Evolutionary conservation across 1,140 invertebrate genomes (phyloP), one percentile per base, ranked within the genome.

Genomic region (Sycophaga agraensis): DNA sequence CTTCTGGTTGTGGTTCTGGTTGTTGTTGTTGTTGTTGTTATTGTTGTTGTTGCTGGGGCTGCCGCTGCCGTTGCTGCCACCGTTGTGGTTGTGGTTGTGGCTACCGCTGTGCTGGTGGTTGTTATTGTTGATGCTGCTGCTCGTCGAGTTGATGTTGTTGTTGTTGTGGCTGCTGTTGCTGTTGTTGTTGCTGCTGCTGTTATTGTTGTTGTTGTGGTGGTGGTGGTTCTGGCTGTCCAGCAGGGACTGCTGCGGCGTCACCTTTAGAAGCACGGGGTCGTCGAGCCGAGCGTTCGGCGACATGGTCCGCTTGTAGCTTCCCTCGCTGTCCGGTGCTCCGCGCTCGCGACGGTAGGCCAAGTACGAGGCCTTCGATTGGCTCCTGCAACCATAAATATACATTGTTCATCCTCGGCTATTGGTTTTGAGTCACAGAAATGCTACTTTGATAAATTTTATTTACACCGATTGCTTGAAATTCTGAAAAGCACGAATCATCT

Each of bases 291-390:
- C 86, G 22, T 88, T 88, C 1, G 89, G 89, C 28, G 88, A 90
- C 76, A 89, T 85, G 1, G 89, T 90, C 28, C 88, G 77, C 69
- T 90, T 88, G 76, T 91, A 91, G 70, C 88, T 89, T 50, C 89
- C 89, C 70, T 89, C 84, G 71, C 84, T 88, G 68, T 90, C 85
- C 4, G 85, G 84, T 64, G 85, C 85, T 16, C 87, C 87, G 26
- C 85, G 79, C 68, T 89, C 89, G 59, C 88, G 82, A 16, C 87
- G 81, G 42, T 86, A 85, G 2, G 88, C 86, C 77, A 91, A 76
- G 73, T 90, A 91, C 35, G 89, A 91, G 59, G 89, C 89, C 79
- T 91, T 91, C 16, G 89, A 90, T 69, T 90, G 88, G 68, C 87
- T 90, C 80, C 89, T 91, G 83, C 4, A 85, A 85, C 51, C n/a